Conservation (phyloP, 2,113 vertebrate genomes). For the Psophia crepitans region DNA sequence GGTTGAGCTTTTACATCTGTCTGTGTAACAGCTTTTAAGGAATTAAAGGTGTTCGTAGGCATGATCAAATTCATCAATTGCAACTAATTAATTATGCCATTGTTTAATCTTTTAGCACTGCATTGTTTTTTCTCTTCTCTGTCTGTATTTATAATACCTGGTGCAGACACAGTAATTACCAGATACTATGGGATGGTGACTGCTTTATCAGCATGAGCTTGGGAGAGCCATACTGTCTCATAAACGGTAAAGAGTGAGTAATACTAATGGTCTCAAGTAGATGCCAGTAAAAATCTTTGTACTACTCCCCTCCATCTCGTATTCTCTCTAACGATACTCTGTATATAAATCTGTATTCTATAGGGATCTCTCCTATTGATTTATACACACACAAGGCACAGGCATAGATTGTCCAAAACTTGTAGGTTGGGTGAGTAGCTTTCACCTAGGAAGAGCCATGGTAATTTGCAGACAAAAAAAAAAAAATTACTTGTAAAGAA, state of each 20-base stretch:
- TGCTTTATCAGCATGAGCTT: background rate
- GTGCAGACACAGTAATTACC: background rate
- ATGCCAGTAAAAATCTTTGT: background rate
- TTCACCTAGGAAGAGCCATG: rapidly evolving
- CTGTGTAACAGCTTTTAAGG: background rate
- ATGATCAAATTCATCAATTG: slow-evolving; percentile 16
- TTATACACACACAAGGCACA: background rate
- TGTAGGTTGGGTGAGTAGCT: background rate
- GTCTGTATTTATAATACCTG: background rate
- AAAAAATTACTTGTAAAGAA: background rate
- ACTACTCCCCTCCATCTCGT: background rate
- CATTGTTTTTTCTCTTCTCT: background rate
- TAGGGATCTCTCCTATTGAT: background rate
- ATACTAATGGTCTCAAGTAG: background rate
- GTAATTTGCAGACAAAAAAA: background rate
- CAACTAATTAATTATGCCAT: background rate
- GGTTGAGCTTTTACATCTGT: slow-evolving; percentile 47
- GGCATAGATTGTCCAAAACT: background rate
- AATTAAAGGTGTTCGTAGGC: slow-evolving; percentile 44
- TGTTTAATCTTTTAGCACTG: background rate
- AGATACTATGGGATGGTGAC: background rate
- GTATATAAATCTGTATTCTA: background rate
- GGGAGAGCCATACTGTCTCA: background rate
- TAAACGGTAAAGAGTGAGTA: background rate
- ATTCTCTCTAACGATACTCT: background rate